Conservation (phyloP, 2,113 vertebrate genomes). For the Eulemur rufifrons region DNA sequence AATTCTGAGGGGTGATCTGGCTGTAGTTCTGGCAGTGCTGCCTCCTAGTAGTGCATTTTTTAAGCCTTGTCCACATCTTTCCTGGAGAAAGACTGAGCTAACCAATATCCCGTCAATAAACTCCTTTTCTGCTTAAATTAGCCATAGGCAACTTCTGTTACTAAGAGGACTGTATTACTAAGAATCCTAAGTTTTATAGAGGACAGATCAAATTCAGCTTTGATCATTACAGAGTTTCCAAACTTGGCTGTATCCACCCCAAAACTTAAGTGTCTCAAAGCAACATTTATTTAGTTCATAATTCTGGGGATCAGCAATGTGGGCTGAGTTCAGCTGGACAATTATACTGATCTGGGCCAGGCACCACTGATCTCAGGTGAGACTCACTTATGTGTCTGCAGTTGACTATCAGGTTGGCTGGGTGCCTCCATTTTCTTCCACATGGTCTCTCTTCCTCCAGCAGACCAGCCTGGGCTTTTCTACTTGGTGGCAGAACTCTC, state of each 20-base stretch:
- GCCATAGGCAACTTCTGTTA: background rate
- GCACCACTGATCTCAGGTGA: background rate
- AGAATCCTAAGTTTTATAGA: background rate
- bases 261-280: slow-evolving; percentile 21
- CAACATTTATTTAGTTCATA: slow-evolving; percentile 18
- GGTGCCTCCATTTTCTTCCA: background rate
- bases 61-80: background rate
- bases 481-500: background rate
- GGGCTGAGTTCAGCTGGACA: slow-evolving; percentile 16
- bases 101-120: background rate
- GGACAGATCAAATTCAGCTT: slow-evolving; percentile 13
- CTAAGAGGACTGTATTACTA: background rate
- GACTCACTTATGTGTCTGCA: background rate
- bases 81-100: slow-evolving; percentile 17
- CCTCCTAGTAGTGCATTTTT: background rate
- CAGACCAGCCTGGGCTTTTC: background rate
- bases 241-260: background rate
- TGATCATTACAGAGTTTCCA: background rate
- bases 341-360: background rate
- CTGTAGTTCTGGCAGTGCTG: background rate
- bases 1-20: background rate
- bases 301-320: slow-evolving; percentile 2
- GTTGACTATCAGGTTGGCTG: background rate
- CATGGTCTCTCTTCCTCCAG: background rate
- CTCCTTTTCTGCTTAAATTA: slow-evolving; percentile 13